A percentile compares a stretch with the other conserved stretches of the same genome.
Evolutionary conservation across 2,797 vertebrate genomes (phyloP).

Genomic region (Vultur gryphus): DNA sequence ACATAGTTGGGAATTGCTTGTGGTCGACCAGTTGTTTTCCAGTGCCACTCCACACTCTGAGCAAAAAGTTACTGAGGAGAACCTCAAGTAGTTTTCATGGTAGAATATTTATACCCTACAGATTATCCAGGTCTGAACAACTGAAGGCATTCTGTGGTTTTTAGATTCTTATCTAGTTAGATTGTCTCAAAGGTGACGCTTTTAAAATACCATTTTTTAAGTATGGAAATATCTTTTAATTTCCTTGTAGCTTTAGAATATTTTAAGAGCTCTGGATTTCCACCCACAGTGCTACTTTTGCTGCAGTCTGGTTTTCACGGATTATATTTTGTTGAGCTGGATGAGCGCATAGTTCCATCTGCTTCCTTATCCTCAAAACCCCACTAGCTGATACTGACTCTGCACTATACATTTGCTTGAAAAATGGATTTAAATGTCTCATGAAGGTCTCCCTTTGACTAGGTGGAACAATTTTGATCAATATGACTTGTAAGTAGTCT

Average conservation of each 20-base stretch:
- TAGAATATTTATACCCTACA: neutral
- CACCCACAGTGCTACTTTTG: neutral
- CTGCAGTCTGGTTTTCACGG: neutral
- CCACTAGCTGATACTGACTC: neutral
- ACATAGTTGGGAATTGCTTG: neutral
- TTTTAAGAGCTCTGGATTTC: constrained; percentile 8
- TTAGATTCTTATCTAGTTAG: neutral
- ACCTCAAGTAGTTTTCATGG: neutral
- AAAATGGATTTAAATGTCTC: neutral
- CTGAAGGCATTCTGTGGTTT: neutral
- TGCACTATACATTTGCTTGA: neutral
- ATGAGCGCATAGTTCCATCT: constrained; percentile 9
- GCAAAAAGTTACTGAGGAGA: neutral
- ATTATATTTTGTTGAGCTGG: neutral
- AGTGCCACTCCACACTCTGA: neutral
- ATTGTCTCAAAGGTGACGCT: neutral
- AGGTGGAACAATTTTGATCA: neutral
- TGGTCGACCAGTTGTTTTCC: neutral
- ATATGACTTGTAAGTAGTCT: neutral
- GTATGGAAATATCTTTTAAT: neutral
- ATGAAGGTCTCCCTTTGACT: neutral
- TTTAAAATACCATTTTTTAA: neutral
- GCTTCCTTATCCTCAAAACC: constrained; percentile 1
- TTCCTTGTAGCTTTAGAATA: neutral
- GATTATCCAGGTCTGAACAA: neutral